Evolutionary conservation across 2,888 invertebrate species (phyloP).

Genomic region (Ganaspis brasiliensis): DNA sequence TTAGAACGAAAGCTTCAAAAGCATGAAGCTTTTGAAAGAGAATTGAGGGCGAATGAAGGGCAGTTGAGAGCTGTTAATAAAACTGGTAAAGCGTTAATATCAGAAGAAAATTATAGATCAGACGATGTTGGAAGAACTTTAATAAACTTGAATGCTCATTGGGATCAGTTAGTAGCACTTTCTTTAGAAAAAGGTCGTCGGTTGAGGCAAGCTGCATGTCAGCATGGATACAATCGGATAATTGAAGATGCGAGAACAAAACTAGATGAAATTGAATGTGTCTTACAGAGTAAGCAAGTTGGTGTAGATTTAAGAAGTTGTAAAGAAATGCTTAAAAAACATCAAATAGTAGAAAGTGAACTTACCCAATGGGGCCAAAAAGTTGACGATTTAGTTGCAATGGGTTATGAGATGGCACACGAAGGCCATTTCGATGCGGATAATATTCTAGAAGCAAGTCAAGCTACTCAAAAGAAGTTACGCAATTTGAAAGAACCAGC

Average conservation of each 20-base stretch:
- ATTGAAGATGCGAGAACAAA: constrained; percentile 95
- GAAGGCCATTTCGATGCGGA: constrained; percentile 97
- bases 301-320: constrained; percentile 96
- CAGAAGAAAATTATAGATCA: constrained; percentile 87
- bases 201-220: constrained; percentile 93
- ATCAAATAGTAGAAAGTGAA: constrained; percentile 93
- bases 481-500: constrained; percentile 88
- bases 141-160: constrained; percentile 87
- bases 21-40: constrained; percentile 98
- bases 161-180: constrained; percentile 88
- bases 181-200: constrained; percentile 87
- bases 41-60: constrained; percentile 96
- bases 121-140: constrained; percentile 86
- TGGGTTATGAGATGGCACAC: constrained; percentile 94
- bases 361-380: constrained; percentile 91
- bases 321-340: constrained; percentile 93
- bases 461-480: constrained; percentile 87
- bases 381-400: constrained; percentile 88
- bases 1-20: constrained; percentile 95
- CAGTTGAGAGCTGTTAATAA: constrained; percentile 93
- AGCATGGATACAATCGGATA: constrained; percentile 89
- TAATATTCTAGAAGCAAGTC: constrained; percentile 90
- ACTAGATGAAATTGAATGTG: constrained; percentile 91
- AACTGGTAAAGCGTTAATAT: constrained; percentile 87
- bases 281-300: constrained; percentile 90